Evolutionary conservation across 2,797 vertebrate species (phyloP).

Genomic region (Gouania willdenowi): DNA sequence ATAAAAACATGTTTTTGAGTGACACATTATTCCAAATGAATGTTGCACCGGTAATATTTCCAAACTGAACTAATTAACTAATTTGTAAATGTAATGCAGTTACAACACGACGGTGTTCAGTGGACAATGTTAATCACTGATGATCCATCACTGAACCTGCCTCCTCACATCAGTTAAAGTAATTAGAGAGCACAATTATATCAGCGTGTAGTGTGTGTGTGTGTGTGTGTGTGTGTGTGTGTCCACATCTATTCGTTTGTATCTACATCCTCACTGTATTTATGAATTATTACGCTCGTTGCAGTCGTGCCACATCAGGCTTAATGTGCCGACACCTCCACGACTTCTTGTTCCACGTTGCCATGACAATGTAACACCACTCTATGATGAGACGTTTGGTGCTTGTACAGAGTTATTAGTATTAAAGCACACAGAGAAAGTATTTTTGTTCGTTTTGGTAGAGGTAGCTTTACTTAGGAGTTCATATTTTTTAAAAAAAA

Average conservation of each 20-base stretch:
- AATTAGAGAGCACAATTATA: constrained; percentile 1
- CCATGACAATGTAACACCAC: constrained; percentile 38
- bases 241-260: background rate
- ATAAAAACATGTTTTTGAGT: too few relatives aligned
- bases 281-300: constrained; percentile 1
- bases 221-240: constrained; percentile 9
- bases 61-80: too few relatives aligned
- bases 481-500: too few relatives aligned
- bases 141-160: background rate
- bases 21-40: too few relatives aligned
- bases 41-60: too few relatives aligned
- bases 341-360: constrained; percentile 38
- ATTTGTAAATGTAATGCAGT: background rate
- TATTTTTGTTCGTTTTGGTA: too few relatives aligned
- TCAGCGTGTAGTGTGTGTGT: background rate
- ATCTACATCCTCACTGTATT: too few relatives aligned
- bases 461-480: too few relatives aligned
- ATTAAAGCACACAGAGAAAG: too few relatives aligned
- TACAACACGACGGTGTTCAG: background rate
- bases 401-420: too few relatives aligned
- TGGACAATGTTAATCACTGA: background rate
- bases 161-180: background rate
- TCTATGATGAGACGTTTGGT: background rate
- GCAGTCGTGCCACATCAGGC: constrained; percentile 27
- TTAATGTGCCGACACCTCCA: constrained; percentile 39